Percentiles rank a stretch among this genome's conserved stretches.
Conservation (phyloP, 2,113 vertebrate species). For the Albula goreensis region DNA sequence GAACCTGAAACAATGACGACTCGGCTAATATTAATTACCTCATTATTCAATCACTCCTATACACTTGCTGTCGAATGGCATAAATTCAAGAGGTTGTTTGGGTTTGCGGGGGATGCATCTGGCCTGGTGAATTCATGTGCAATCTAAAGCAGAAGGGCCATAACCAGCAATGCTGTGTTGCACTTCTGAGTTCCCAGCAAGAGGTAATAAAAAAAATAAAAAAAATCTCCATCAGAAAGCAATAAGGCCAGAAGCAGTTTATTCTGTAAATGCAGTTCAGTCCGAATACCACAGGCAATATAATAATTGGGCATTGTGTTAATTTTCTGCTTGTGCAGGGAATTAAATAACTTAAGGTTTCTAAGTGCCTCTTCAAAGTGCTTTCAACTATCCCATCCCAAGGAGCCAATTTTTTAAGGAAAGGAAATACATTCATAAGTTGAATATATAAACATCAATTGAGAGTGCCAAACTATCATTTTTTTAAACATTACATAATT, state of each 20-base stretch:
- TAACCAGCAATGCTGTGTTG: neutral
- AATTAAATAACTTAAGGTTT: slow-evolving; percentile 7
- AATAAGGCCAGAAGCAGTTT: slow-evolving; percentile 13
- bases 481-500: slow-evolving; percentile 10
- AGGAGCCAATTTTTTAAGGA: neutral
- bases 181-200: neutral
- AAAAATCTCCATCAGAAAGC: neutral
- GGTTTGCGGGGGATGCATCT: neutral
- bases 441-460: slow-evolving; percentile 26
- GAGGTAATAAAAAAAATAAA: slow-evolving; percentile 27
- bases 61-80: neutral
- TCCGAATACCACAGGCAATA: neutral
- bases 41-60: neutral
- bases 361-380: slow-evolving; percentile 49
- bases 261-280: slow-evolving; percentile 15
- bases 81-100: neutral
- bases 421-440: slow-evolving; percentile 53
- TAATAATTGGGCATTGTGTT: neutral
- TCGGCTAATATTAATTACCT: neutral
- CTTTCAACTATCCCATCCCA: slow-evolving; percentile 40
- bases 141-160: neutral
- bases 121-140: neutral
- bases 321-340: slow-evolving; percentile 41
- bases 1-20: neutral
- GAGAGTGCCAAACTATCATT: neutral